Conservation (phyloP, 1,140 invertebrate genomes). For the Conopomorpha cramerella region DNA sequence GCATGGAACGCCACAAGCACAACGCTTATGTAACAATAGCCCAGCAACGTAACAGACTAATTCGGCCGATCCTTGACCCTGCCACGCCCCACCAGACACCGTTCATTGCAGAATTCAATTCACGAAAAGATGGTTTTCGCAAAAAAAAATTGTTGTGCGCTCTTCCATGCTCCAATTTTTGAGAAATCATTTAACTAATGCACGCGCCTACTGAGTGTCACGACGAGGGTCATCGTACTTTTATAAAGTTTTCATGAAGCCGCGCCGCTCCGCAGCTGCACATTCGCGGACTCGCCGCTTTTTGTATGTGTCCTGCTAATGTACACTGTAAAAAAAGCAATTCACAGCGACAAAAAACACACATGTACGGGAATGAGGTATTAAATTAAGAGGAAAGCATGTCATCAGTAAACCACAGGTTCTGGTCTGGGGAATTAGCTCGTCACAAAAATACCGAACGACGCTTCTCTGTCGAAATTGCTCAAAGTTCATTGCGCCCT, state of each 20-base stretch:
- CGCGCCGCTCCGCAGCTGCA: too few relatives aligned
- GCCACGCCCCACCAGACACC: conserved; percentile 1
- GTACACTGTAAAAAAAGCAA: neutral
- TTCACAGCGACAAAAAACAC: neutral
- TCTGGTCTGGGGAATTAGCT: neutral
- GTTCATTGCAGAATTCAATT: conserved; percentile 6
- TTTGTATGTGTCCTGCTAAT: neutral
- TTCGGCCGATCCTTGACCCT: conserved; percentile 5
- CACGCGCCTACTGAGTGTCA: conserved; percentile 5
- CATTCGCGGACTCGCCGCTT: too few relatives aligned
- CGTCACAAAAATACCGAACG: conserved; percentile 14
- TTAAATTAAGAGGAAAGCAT: neutral
- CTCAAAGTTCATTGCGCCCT: conserved; percentile 43
- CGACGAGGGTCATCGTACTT: conserved; percentile 4
- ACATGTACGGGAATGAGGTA: neutral
- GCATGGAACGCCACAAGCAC: conserved; percentile 4
- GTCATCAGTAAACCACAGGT: conserved; percentile 19
- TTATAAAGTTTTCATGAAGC: neutral
- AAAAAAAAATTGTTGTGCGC: neutral
- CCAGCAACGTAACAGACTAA: neutral
- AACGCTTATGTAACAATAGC: conserved; percentile 6
- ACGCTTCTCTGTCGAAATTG: conserved; percentile 41
- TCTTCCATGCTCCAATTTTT: neutral
- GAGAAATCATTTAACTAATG: neutral
- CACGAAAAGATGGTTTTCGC: conserved; percentile 2